Percentiles rank a stretch among this genome's conserved stretches.
phyloP scores from a whole-genome alignment of 2,888 invertebrate species.

The Machimus rusticus region DNA sequence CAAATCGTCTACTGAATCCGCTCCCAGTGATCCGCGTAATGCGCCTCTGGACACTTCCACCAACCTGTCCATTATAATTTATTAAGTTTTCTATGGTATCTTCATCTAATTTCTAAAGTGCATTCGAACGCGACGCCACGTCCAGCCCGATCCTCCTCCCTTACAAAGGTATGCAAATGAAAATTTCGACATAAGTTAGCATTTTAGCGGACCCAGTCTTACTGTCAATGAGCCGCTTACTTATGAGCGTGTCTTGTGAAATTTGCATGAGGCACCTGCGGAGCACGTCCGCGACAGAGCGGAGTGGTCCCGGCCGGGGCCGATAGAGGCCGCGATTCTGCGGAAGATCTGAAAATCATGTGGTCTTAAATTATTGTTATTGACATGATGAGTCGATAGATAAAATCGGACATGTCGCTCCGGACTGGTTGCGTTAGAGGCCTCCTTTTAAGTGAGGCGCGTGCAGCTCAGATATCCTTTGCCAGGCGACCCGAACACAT shows the following conservation, averaged over 20 bases:
- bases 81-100: slow-evolving; percentile 20
- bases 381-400: slow-evolving; percentile 49
- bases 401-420: slow-evolving; percentile 48
- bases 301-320: not conserved
- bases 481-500: not conserved
- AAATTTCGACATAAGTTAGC: slow-evolving; percentile 39
- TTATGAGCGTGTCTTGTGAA: slow-evolving; percentile 40
- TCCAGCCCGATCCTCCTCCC: not conserved
- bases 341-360: slow-evolving; percentile 45
- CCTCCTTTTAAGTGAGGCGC: slow-evolving; percentile 30
- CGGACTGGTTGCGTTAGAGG: slow-evolving; percentile 42
- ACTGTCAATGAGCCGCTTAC: slow-evolving; percentile 35
- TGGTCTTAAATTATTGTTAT: slow-evolving; percentile 49
- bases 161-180: slow-evolving; percentile 25
- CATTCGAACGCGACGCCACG: not conserved
- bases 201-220: slow-evolving; percentile 28
- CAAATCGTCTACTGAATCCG: slow-evolving; percentile 2
- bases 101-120: slow-evolving; percentile 18
- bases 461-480: not conserved
- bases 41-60: slow-evolving; percentile 5
- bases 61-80: slow-evolving; percentile 23
- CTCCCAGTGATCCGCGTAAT: slow-evolving; percentile 4
- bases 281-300: not conserved
- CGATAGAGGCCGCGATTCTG: slow-evolving; percentile 1
- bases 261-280: slow-evolving; percentile 47